phyloP scores from a whole-genome alignment of 2,888 invertebrate genomes.

The Rambutsinella grinnellia region DNA sequence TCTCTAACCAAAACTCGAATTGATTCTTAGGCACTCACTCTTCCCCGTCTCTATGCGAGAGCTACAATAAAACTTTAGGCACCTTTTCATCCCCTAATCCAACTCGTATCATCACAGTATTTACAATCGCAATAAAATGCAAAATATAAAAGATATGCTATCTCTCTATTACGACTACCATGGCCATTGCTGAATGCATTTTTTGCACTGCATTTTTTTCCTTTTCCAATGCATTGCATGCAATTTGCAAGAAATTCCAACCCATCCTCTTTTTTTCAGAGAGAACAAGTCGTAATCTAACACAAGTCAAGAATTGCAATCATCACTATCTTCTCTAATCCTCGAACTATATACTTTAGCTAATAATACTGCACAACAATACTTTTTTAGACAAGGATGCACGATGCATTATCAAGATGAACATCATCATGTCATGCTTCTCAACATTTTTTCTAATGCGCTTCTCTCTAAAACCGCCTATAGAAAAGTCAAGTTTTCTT shows the following conservation, averaged over 20 bases:
- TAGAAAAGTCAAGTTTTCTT: background rate
- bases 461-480: background rate
- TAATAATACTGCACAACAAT: background rate
- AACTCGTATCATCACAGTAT: background rate
- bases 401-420: conserved; percentile 1
- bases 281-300: background rate
- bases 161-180: background rate
- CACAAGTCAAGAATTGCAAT: conserved; percentile 12
- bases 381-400: background rate
- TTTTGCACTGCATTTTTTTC: conserved; percentile 31
- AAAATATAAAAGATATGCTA: background rate
- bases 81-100: background rate
- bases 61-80: background rate
- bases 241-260: conserved; percentile 1
- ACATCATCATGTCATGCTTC: conserved; percentile 38
- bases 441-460: conserved; percentile 16
- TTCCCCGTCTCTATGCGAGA: too few relatives aligned
- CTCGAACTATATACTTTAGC: background rate
- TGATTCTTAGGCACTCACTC: too few relatives aligned
- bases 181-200: conserved; percentile 12
- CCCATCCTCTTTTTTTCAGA: background rate
- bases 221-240: background rate
- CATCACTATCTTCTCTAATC: conserved; percentile 6
- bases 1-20: too few relatives aligned
- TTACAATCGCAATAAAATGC: background rate